Evolutionary conservation across 2,888 invertebrate genomes (phyloP), one percentile per base, ranked within the genome.

Genomic region (Brachyptera putata): DNA sequence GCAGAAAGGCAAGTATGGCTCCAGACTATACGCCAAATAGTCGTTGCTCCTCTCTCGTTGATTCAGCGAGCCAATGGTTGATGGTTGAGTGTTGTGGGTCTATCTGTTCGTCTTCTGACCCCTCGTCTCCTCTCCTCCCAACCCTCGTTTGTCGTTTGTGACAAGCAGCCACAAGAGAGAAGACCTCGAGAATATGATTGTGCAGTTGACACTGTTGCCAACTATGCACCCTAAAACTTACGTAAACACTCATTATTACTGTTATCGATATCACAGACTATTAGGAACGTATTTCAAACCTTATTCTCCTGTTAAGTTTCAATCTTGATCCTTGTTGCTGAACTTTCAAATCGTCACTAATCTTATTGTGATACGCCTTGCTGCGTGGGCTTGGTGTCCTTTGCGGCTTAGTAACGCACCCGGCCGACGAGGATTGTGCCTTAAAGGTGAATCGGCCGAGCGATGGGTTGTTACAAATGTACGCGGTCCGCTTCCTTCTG

Each of bases 1-100:
- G 56, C 71, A 71, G 66, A 72, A 71, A 72, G 71, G 72, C 72
- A 71, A 71, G 69, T 69, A 69, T 66, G 68, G 67, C 57, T 59
- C 65, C 49, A 65, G 65, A 62, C 62, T 65, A 30, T 66, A 66
- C 60, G 65, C 62, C 30, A 65, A 64, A 58, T 64, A 65, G 62
- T 41, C 46, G 37, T 14, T 61, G 30, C 49, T n/a, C n/a, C 13
- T 26, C 21, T 14, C 41, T 9, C n/a, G 41, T 41, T 16, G 41
- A 18, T 21, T 4, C 16, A 16, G 48, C 13, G 49, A 25, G n/a
- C 30, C 49, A 25, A 11, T 25, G n/a, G 25, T n/a, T n/a, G n/a
- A 16, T 21, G 41, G 24, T 21, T 48, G 25, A 48, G 48, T 48
- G 48, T 48, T 49, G 26, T 49, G 25, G 25, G 37, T 37, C 24